Base-by-base conservation (phyloP, 1,140 invertebrate species). In the Ceratosolen fusciceps region DNA sequence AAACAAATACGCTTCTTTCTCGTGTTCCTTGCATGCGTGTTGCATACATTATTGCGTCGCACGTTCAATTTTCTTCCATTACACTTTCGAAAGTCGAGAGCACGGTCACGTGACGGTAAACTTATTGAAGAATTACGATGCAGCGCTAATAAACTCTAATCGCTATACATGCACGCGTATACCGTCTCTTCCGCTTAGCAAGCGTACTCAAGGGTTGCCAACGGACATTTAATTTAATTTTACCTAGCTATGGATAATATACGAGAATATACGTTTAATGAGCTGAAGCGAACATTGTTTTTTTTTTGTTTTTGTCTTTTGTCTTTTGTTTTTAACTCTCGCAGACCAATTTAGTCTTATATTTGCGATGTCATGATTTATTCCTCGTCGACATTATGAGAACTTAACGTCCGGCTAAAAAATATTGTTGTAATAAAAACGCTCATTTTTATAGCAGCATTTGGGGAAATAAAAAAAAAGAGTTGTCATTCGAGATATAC, bases 71-170 rank as follows among this genome's bases (percentile, higher is more conserved):
- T 74, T n/a, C n/a, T n/a, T 60, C 54, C 56, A 26, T 58, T 74
- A 43, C 4, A 21, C 4, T 70, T 47, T 70, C 24, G 39, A 71
- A 29, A 49, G 24, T 49, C 43, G 26, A 49, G 39, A 70, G 3
- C 21, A 43, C 19, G 29, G 31, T 65, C 31, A 24, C 16, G 39
- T 31, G 24, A 29, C 4, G n/a, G 14, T 54, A 49, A 71, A 29
- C 29, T 71, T 71, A 71, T 71, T 54, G 43, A 52, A 29, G 14
- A 71, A 71, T 71, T 71, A 71, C 26, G 47, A 52, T 47, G 16
- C 43, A 47, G 37, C 12, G 9, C 67, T 70, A 70, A 70, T 70
- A 70, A 52, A 71, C 16, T 54, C 3, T 71, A 31, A 52, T 52
- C 24, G 10, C 26, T 31, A 52, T 54, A 7, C 34, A 5, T 29